phyloP scores from a whole-genome alignment of 2,797 vertebrate species.

The Ptychobarbus kaznakovi region DNA sequence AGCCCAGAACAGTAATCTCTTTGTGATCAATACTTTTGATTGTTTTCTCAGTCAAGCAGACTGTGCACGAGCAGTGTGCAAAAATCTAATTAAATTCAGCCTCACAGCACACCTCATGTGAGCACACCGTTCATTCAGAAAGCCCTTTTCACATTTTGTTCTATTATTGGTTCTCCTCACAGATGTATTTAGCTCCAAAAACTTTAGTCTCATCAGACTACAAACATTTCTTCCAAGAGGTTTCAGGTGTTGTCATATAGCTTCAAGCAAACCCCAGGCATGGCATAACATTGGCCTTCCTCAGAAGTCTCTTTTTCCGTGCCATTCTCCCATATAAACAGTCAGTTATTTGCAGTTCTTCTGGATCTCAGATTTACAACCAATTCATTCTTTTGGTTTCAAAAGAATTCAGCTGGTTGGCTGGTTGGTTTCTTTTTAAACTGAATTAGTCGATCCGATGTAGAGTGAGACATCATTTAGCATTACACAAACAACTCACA shows the following conservation, averaged over 20 bases:
- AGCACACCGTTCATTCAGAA: constrained; percentile 1
- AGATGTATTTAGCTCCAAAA: constrained; percentile 8
- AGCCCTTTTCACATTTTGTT: neutral
- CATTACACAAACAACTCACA: neutral
- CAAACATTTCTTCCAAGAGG: neutral
- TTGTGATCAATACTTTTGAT: constrained; percentile 48
- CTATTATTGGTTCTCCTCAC: neutral
- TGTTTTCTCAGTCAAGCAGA: constrained; percentile 38
- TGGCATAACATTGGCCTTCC: neutral
- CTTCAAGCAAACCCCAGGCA: neutral
- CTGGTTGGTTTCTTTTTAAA: neutral
- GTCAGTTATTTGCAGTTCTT: neutral
- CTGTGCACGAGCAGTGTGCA: constrained; percentile 27
- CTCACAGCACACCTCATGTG: neutral
- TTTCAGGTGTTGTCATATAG: neutral
- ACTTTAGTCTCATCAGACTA: neutral
- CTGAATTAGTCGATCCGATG: neutral
- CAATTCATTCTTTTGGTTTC: neutral
- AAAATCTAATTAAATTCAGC: constrained; percentile 32
- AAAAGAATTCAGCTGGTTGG: too few relatives aligned
- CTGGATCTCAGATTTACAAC: neutral
- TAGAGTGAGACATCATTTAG: neutral
- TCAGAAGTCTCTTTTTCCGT: neutral
- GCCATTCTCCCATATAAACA: neutral
- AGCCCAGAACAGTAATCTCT: constrained; percentile 27